Conservation (phyloP, 2,888 invertebrate genomes). For the Microdon myrmicae region DNA sequence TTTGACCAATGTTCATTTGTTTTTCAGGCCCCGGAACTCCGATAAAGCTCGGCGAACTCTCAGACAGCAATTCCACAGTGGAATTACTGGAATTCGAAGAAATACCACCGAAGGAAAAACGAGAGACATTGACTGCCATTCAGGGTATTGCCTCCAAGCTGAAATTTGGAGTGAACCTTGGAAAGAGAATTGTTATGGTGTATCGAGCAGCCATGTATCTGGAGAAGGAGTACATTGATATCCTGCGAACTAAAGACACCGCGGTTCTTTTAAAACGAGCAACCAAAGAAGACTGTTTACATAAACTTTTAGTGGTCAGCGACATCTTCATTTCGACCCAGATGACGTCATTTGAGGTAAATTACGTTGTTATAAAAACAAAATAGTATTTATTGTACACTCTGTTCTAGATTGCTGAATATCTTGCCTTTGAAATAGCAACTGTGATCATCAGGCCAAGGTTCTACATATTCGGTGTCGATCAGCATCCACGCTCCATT, state of each 20-base stretch:
- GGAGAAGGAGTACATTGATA: slow-evolving; percentile 70
- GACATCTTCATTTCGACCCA: slow-evolving; percentile 72
- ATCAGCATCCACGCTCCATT: slow-evolving; percentile 56
- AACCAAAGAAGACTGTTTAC: slow-evolving; percentile 68
- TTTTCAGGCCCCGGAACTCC: slow-evolving; percentile 45
- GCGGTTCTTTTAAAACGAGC: slow-evolving; percentile 69
- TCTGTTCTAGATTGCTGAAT: slow-evolving; percentile 68
- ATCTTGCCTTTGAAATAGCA: slow-evolving; percentile 71
- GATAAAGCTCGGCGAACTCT: slow-evolving; percentile 55
- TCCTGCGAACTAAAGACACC: slow-evolving; percentile 69
- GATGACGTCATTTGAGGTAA: slow-evolving; percentile 68
- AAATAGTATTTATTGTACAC: neutral
- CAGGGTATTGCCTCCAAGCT: slow-evolving; percentile 69
- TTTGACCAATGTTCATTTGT: too few relatives aligned
- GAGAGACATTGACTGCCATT: slow-evolving; percentile 64
- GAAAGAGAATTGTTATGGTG: slow-evolving; percentile 69
- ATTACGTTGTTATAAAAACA: neutral
- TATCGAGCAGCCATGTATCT: slow-evolving; percentile 71
- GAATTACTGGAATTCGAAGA: slow-evolving; percentile 63
- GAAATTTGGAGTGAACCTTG: slow-evolving; percentile 69
- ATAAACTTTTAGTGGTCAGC: slow-evolving; percentile 72
- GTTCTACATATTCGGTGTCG: slow-evolving; percentile 63
- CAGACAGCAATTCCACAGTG: slow-evolving; percentile 60
- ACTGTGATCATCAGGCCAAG: slow-evolving; percentile 67
- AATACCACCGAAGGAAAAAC: slow-evolving; percentile 64